These are phyloP conservation scores for Rhinolophus sinicus DNA, from an alignment of 2,113 vertebrate genomes.

Conservation along the genomic window DNA sequence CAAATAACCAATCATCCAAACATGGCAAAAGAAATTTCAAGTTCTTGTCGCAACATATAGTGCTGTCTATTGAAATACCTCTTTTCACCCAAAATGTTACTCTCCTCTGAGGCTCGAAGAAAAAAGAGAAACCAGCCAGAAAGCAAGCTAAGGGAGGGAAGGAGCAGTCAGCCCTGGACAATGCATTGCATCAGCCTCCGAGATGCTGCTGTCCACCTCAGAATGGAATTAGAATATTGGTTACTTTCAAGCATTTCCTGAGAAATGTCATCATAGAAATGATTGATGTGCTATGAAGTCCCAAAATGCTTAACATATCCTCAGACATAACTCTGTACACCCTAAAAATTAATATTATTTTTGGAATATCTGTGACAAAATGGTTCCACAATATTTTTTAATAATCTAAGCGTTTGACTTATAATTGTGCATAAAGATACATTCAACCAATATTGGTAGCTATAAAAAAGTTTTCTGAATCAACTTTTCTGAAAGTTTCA, in stretches of 20 bases:
- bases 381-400: not conserved
- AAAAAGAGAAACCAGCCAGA: constrained; percentile 3
- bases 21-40: not conserved
- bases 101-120: not conserved
- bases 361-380: constrained; percentile 14
- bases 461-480: not conserved
- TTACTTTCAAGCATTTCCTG: not conserved
- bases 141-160: not conserved
- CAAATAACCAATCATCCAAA: not conserved
- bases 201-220: not conserved
- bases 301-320: not conserved
- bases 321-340: not conserved
- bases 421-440: not conserved
- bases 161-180: not conserved
- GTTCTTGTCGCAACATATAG: not conserved
- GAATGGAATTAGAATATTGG: not conserved
- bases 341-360: not conserved
- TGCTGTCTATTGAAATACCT: not conserved
- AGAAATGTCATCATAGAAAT: constrained; percentile 17
- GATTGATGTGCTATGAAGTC: not conserved
- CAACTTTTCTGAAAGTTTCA: not conserved
- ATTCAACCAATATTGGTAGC: not conserved
- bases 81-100: not conserved
- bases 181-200: not conserved
- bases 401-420: not conserved